A percentile compares a stretch with the other conserved stretches of the same genome.
These are phyloP conservation scores for Pipistrellus nathusii DNA, from an alignment of 2,797 vertebrate species.

Conservation along the genomic window DNA sequence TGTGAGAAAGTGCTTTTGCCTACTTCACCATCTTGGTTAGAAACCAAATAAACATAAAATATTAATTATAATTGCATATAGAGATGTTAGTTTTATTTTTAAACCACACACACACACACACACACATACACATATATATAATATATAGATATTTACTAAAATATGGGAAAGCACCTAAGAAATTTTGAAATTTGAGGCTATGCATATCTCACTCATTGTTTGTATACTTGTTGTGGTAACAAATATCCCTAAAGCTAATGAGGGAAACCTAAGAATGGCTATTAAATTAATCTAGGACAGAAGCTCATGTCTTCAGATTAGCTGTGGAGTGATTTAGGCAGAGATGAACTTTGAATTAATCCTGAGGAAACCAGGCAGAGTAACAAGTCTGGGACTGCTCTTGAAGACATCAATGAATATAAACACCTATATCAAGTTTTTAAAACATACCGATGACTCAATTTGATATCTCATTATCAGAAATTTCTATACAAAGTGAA, in stretches of 20 bases:
- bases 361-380: not conserved
- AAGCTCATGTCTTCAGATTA: not conserved
- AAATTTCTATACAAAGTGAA: conserved; percentile 70
- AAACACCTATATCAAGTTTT: not conserved
- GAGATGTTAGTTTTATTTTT: not conserved
- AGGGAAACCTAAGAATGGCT: not conserved
- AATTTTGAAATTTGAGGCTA: not conserved
- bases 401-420: not conserved
- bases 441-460: not conserved
- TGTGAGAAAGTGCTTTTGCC: not conserved
- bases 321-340: not conserved
- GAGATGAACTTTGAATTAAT: not conserved
- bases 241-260: not conserved
- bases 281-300: not conserved
- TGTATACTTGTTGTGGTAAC: not conserved
- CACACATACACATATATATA: not conserved
- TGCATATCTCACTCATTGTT: not conserved
- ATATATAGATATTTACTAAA: not conserved
- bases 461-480: conserved; percentile 68
- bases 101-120: not conserved
- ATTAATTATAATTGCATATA: not conserved
- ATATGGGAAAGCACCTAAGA: not conserved
- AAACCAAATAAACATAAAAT: not conserved
- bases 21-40: not conserved
- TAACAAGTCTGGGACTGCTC: not conserved